A percentile compares a stretch with the other conserved stretches of the same genome.
phyloP scores from a whole-genome alignment of 2,113 vertebrate species.

The Lanius collurio region DNA sequence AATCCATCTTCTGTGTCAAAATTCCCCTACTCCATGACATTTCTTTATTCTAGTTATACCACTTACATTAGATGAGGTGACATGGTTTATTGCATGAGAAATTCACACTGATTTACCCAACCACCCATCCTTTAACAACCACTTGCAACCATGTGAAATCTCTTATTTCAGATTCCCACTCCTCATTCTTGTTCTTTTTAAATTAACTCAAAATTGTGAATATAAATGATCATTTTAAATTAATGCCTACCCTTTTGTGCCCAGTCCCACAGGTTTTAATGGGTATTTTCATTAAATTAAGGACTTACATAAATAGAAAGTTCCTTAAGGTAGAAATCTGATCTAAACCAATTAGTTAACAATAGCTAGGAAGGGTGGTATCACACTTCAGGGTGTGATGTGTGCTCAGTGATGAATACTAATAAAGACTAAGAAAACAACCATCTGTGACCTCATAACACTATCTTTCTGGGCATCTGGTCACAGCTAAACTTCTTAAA shows the following conservation, averaged over 20 bases:
- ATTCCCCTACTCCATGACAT: neutral
- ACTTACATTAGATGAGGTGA: neutral
- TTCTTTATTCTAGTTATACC: neutral
- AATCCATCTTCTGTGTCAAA: neutral
- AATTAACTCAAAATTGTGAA: neutral
- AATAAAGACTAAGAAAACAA: neutral
- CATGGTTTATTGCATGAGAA: neutral
- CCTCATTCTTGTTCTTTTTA: neutral
- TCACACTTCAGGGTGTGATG: neutral
- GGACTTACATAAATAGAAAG: neutral
- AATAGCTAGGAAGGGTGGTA: neutral
- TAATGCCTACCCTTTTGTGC: neutral
- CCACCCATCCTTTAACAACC: neutral
- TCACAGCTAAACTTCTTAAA: neutral
- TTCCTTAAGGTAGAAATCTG: neutral
- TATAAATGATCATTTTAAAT: neutral
- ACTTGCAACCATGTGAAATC: neutral
- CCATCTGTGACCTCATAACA: neutral
- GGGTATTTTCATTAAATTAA: neutral
- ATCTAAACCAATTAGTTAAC: neutral
- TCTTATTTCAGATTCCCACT: neutral
- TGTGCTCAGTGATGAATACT: neutral
- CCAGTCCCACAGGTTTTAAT: neutral
- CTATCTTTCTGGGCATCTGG: neutral
- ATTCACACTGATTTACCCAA: neutral